These are phyloP conservation scores for Notolepis coatsorum DNA, from an alignment of 2,797 vertebrate genomes.

Conservation along the genomic window DNA sequence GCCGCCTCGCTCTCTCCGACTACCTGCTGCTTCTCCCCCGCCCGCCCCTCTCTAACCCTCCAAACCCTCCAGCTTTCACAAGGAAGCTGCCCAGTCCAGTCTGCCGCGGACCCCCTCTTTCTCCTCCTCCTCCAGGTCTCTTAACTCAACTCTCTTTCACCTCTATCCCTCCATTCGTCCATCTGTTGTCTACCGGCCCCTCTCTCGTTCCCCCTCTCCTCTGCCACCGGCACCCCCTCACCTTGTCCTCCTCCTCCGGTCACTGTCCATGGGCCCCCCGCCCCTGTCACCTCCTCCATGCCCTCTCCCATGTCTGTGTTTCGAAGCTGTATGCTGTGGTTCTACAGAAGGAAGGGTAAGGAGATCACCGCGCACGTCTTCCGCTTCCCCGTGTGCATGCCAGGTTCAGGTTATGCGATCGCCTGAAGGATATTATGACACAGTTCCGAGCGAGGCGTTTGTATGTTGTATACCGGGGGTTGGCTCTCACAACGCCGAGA, in stretches of 20 bases:
- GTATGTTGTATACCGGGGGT: constrained; percentile 48
- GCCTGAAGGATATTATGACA: neutral
- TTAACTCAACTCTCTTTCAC: constrained; percentile 84
- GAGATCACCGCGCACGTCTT: constrained; percentile 65
- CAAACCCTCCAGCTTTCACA: constrained; percentile 41
- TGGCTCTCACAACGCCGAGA: neutral
- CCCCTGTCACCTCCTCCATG: constrained; percentile 87
- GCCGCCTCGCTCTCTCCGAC: constrained; percentile 28
- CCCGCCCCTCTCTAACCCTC: constrained; percentile 55
- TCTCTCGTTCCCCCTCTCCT: constrained; percentile 62
- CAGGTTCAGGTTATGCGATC: constrained; percentile 33
- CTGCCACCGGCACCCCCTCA: constrained; percentile 30
- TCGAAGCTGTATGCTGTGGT: constrained; percentile 99
- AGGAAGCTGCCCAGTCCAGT: constrained; percentile 42
- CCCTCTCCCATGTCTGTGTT: constrained; percentile 98
- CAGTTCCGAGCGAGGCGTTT: constrained; percentile 32
- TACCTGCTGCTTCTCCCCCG: constrained; percentile 34
- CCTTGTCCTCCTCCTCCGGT: constrained; percentile 43
- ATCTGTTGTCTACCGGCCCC: constrained; percentile 76
- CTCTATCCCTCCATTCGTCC: constrained; percentile 79
- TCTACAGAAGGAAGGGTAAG: constrained; percentile 99
- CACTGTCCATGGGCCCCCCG: constrained; percentile 70
- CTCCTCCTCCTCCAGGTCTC: constrained; percentile 79
- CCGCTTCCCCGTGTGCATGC: constrained; percentile 62
- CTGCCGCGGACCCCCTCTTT: constrained; percentile 59